A percentile compares a stretch with the other conserved stretches of the same genome.
These are phyloP conservation scores for Phataginus tricuspis DNA, from an alignment of 2,797 vertebrate genomes.

Conservation along the genomic window DNA sequence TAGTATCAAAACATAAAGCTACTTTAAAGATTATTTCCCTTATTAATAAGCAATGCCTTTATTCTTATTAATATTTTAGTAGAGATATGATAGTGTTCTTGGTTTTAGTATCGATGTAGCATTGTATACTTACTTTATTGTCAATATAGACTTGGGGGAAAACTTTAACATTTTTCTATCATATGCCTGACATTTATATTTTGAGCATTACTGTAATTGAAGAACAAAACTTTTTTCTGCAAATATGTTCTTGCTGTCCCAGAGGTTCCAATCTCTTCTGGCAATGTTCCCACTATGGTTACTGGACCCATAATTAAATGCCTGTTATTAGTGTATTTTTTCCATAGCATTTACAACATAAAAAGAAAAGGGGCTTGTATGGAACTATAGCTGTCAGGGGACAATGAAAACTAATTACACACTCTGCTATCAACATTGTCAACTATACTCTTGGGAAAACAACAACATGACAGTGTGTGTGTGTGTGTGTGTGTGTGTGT, in stretches of 20 bases:
- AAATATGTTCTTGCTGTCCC: slow-evolving; percentile 67
- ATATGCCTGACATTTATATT: slow-evolving; percentile 53
- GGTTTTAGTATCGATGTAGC: slow-evolving; percentile 37
- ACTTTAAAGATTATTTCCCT: slow-evolving; percentile 64
- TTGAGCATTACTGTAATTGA: slow-evolving; percentile 67
- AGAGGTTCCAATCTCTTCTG: slow-evolving; percentile 80
- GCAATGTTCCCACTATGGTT: slow-evolving; percentile 77
- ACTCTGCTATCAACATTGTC: slow-evolving; percentile 83
- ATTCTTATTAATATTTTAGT: slow-evolving; percentile 57
- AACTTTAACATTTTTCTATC: background rate
- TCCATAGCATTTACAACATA: slow-evolving; percentile 84
- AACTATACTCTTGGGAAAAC: slow-evolving; percentile 80
- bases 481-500: slow-evolving; percentile 37
- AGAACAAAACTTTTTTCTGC: slow-evolving; percentile 57
- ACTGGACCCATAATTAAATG: slow-evolving; percentile 85
- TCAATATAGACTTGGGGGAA: background rate
- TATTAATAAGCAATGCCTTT: slow-evolving; percentile 53
- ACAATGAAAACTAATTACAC: slow-evolving; percentile 88
- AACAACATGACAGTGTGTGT: slow-evolving; percentile 65
- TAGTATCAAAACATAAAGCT: slow-evolving; percentile 35
- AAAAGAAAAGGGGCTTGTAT: slow-evolving; percentile 83
- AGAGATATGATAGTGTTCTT: background rate
- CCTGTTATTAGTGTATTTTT: slow-evolving; percentile 86
- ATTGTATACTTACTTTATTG: background rate
- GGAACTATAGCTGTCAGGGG: slow-evolving; percentile 85